Conservation (phyloP, 2,888 invertebrate genomes). For the Alloscopus bannaensis region DNA sequence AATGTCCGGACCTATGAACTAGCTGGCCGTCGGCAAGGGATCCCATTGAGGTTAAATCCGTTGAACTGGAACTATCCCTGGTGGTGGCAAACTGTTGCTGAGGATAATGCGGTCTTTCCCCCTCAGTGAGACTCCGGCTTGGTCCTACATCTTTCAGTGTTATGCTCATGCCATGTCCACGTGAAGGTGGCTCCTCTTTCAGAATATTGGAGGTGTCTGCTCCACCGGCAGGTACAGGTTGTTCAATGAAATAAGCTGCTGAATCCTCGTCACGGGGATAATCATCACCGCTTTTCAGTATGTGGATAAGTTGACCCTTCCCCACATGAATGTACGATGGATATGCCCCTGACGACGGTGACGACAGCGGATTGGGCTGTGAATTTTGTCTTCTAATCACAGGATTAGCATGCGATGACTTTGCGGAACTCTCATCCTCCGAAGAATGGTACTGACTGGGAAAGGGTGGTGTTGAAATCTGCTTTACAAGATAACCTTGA, state of each 20-base stretch:
- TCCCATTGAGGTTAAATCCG: conserved; percentile 24
- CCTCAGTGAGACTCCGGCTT: conserved; percentile 38
- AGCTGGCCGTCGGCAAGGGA: conserved; percentile 60
- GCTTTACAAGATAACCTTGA: conserved; percentile 71
- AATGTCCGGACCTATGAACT: conserved; percentile 83
- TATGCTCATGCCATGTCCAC: conserved; percentile 36
- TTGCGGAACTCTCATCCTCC: conserved; percentile 52
- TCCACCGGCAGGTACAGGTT: conserved; percentile 61
- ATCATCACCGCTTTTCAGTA: conserved; percentile 62
- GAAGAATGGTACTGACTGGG: conserved; percentile 66
- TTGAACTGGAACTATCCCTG: conserved; percentile 9
- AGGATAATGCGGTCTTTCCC: conserved; percentile 6
- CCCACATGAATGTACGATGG: conserved; percentile 54
- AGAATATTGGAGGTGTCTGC: conserved; percentile 2
- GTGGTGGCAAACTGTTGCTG: conserved; percentile 21
- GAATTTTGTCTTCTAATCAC: conserved; percentile 72
- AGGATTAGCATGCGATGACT: conserved; percentile 54
- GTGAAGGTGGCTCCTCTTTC: conserved; percentile 27
- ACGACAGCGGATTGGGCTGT: conserved; percentile 61
- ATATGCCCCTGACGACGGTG: conserved; percentile 44
- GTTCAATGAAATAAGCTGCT: conserved; percentile 53
- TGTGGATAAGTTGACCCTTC: conserved; percentile 55
- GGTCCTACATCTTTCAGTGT: conserved; percentile 58
- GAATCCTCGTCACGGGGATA: conserved; percentile 58
- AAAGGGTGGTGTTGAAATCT: conserved; percentile 69